Evolutionary conservation across 2,888 invertebrate genomes (phyloP).

Genomic region (Muschampia staudingeri): DNA sequence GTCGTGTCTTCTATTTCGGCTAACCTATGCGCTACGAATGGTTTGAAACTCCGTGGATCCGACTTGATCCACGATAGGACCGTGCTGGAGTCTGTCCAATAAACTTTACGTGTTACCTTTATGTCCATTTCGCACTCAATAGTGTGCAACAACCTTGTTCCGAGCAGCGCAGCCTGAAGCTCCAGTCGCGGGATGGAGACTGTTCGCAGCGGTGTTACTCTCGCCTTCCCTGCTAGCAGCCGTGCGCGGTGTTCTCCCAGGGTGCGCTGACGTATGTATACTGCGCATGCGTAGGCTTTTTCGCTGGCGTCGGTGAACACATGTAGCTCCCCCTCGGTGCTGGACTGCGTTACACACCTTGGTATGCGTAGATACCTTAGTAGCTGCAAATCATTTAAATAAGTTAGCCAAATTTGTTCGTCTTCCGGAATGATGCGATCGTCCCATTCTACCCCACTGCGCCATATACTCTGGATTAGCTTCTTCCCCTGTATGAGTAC

Average conservation of each 20-base stretch:
- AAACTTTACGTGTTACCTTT: slow-evolving; percentile 5
- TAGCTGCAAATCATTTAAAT: neutral
- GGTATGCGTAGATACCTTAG: neutral
- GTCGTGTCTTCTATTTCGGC: slow-evolving; percentile 50
- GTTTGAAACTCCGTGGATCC: slow-evolving; percentile 35
- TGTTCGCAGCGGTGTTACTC: neutral
- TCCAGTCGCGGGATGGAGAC: slow-evolving; percentile 12
- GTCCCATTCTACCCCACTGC: neutral
- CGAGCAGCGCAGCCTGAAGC: slow-evolving; percentile 40
- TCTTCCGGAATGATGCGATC: neutral
- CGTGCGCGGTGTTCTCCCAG: neutral
- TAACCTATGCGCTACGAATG: slow-evolving; percentile 56
- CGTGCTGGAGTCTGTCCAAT: slow-evolving; percentile 54
- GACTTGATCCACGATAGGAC: slow-evolving; percentile 52
- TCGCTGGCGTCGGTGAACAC: slow-evolving; percentile 20
- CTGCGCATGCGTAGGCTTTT: neutral
- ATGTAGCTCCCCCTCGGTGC: neutral
- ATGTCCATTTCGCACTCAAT: slow-evolving; percentile 31
- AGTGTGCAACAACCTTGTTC: slow-evolving; percentile 35
- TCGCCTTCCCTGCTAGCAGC: neutral
- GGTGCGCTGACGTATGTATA: neutral
- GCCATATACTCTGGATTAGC: too few relatives aligned
- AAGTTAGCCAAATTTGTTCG: neutral
- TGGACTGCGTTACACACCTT: too few relatives aligned
- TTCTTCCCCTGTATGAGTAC: too few relatives aligned